A percentile compares a stretch with the other conserved stretches of the same genome.
phyloP scores from a whole-genome alignment of 2,888 invertebrate genomes.

The Pogonocherus hispidulus region DNA sequence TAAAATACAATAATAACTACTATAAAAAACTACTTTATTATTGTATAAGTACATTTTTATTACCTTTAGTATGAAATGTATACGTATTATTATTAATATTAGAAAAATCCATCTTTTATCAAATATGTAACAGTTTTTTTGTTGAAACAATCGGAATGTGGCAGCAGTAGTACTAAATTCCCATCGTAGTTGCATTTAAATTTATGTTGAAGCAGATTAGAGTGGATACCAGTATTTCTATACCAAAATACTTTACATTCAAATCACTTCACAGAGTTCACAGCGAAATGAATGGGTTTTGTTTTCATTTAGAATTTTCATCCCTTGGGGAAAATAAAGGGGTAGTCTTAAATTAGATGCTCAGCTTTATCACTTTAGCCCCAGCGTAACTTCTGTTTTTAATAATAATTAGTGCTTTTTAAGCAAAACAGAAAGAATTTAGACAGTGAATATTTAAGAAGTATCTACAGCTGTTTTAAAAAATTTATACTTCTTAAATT shows the following conservation, averaged over 20 bases:
- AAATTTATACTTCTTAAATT: no score
- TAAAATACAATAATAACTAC: no score
- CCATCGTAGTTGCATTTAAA: slow-evolving; percentile 29
- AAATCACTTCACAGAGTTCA: slow-evolving; percentile 54
- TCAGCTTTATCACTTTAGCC: slow-evolving; percentile 28
- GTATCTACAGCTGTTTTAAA: no score
- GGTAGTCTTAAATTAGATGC: slow-evolving; percentile 56
- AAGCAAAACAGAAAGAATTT: background rate
- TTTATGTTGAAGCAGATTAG: slow-evolving; percentile 50
- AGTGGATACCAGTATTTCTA: slow-evolving; percentile 42
- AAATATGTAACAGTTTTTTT: no score
- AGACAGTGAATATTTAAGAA: background rate
- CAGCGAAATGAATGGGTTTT: slow-evolving; percentile 60
- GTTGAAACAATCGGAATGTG: background rate
- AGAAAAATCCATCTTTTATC: no score
- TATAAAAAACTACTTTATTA: no score
- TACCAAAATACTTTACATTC: slow-evolving; percentile 53
- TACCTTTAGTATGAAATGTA: no score
- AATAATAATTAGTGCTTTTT: slow-evolving; percentile 28
- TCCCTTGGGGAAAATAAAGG: slow-evolving; percentile 59
- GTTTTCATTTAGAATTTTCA: slow-evolving; percentile 59
- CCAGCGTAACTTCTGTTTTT: slow-evolving; percentile 26
- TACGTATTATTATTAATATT: no score
- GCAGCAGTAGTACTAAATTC: background rate
- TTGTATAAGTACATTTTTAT: no score